Base-by-base conservation (phyloP, 2,797 vertebrate species). In the Darevskia mixta region DNA sequence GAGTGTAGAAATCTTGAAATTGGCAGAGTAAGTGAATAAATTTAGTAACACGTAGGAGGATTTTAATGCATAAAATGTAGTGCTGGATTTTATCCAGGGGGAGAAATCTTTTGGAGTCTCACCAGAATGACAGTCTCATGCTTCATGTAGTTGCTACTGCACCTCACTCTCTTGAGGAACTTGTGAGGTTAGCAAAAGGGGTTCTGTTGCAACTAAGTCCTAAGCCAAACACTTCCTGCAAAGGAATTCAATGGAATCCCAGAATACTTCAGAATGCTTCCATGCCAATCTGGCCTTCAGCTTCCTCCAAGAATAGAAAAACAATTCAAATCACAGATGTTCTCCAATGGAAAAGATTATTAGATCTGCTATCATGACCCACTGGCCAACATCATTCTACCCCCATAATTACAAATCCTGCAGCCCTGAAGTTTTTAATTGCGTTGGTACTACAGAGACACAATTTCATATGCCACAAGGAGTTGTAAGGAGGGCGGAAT, bases 401-500 rank as follows among this genome's bases (percentile, higher is more conserved):
- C 8, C 82, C 79, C 29, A 9, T 75, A 90, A 91, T 93, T 61
- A 83, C 20, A 91, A 92, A 43, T 0, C 1, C 32, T 83, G 29
- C 45, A 25, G 2, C 38, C 11, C 79, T 93, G 90, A 84, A 86
- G 66, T 18, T 89, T 86, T 0, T 43, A 86, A 73, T 0, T 66
- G 58, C 77, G 88, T 64, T 87, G 80, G 32, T 85, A 90, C 82
- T 89, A 92, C 66, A 87, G 41, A 89, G 73, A 87, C 82, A 78
- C 27, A 83, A 29, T 80, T 69, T 79, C n/a, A 49, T 43, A 9
- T 5, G 75, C 17, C 83, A 35, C 0, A 0, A 88, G 25, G 25
- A 90, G 82, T 1, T 89, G 32, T 61, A 89, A 92, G 89, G 85
- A 89, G 11, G 18, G 85, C 4, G 23, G 77, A 86, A 94, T 81